Evolutionary conservation across 2,888 invertebrate species (phyloP), one percentile per base, ranked within the genome.

Genomic region (Periphyllus acericola): DNA sequence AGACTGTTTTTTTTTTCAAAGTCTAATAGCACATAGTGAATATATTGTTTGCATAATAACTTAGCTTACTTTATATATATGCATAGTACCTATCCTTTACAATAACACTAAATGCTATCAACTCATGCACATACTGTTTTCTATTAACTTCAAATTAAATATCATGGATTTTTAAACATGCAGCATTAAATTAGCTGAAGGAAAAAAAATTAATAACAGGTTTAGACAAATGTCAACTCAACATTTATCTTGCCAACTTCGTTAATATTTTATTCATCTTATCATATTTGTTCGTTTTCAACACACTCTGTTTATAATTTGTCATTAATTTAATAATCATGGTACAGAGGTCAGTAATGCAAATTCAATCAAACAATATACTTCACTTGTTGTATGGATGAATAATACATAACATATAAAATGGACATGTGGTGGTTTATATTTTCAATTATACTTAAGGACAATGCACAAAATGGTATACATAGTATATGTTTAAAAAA

Each of bases 261-360:
- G 17, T 46, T 29, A 68, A 76, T 21, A 32, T 21, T 25, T 32
- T 71, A 46, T 71, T 71, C 71, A 46, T 52, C 17, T 83, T 36
- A 29, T 83, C n/a, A 52, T 74, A 83, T 74, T 76, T 46, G 66
- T 25, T 76, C 66, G 40, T 66, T 75, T 68, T 68, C 34, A 83
- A 46, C 76, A 68, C 84, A 84, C 84, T 76, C 84, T 84, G 84
- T 84, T 76, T 68, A 25, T 66, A 66, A n/a, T 76, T 46, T 68
- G 75, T 84, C 66, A 66, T 55, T 55, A 21, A 68, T 34, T 68
- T 60, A 66, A 72, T 55, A 21, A 68, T 34, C 46, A 36, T 36
- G 29, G 74, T 83, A 74, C 34, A 83, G 36, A 36, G 36, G 21
- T 75, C 71, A 29, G 21, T 32, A 52, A 72, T 52, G 17, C 3